A percentile compares a stretch with the other conserved stretches of the same genome.
These are phyloP conservation scores for Linyphia triangularis DNA, from an alignment of 2,888 invertebrate genomes.

Conservation along the genomic window DNA sequence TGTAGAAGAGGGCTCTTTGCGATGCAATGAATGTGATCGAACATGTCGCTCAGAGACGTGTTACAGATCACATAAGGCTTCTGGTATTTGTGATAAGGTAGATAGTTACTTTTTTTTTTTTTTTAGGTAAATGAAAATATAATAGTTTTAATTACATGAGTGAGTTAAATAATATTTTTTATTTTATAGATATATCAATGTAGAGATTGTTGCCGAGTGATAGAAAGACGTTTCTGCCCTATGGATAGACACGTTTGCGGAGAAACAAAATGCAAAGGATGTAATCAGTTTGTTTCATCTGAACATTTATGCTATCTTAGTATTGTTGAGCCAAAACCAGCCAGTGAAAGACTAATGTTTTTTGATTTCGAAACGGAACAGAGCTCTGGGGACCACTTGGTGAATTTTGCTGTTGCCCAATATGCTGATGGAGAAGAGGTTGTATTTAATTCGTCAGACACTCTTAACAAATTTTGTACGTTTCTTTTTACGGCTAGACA, in stretches of 20 bases:
- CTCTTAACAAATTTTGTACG: constrained; percentile 1
- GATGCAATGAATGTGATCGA: constrained; percentile 16
- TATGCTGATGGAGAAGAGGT: constrained; percentile 5
- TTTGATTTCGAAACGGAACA: constrained; percentile 53
- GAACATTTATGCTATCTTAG: background rate
- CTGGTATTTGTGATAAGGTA: constrained; percentile 3
- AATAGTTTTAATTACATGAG: background rate
- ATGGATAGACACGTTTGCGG: background rate
- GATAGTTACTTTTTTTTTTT: background rate
- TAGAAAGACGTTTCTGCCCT: background rate
- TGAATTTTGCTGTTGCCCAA: constrained; percentile 37
- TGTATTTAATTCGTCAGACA: background rate
- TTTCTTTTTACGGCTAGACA: constrained; percentile 28
- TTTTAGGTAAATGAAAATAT: background rate
- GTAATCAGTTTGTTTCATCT: background rate
- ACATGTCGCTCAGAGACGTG: background rate
- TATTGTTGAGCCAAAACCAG: background rate
- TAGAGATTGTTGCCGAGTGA: constrained; percentile 7
- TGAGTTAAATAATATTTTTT: background rate
- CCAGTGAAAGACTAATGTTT: background rate
- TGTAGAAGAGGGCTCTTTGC: background rate
- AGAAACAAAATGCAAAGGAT: background rate
- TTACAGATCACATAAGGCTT: constrained; percentile 6
- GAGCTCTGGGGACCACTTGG: constrained; percentile 10
- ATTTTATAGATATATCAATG: constrained; percentile 37